Evolutionary conservation across 2,888 invertebrate genomes (phyloP).

Genomic region (Liodrosophila aerea): DNA sequence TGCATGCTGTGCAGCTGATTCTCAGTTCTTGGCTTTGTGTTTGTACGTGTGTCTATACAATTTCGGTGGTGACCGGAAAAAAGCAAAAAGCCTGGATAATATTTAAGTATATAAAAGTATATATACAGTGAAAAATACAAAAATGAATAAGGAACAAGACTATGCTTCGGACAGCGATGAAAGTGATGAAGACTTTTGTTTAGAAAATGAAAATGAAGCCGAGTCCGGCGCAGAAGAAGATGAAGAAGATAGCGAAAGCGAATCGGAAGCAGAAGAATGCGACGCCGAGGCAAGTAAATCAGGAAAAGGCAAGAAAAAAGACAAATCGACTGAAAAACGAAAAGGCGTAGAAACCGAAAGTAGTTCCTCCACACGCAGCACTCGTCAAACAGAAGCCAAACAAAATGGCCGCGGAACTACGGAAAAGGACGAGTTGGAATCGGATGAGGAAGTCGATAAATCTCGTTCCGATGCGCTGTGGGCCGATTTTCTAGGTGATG

Average conservation of each 20-base stretch:
- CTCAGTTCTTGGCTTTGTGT: neutral
- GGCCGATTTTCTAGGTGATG: slow-evolving; percentile 90
- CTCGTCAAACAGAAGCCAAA: slow-evolving; percentile 54
- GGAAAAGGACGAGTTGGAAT: slow-evolving; percentile 75
- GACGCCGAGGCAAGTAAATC: slow-evolving; percentile 18
- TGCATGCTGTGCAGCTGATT: slow-evolving; percentile 30
- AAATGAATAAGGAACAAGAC: slow-evolving; percentile 82
- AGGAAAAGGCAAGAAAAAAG: slow-evolving; percentile 31
- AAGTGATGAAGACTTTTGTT: slow-evolving; percentile 91
- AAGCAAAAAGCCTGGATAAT: neutral
- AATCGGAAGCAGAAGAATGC: slow-evolving; percentile 17
- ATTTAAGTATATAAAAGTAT: neutral
- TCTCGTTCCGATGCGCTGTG: slow-evolving; percentile 89
- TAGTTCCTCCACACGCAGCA: slow-evolving; percentile 39
- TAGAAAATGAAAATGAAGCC: slow-evolving; percentile 84
- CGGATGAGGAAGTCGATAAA: slow-evolving; percentile 85
- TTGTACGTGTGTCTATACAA: slow-evolving; percentile 5
- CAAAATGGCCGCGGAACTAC: slow-evolving; percentile 43
- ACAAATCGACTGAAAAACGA: slow-evolving; percentile 16
- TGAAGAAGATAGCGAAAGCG: slow-evolving; percentile 80
- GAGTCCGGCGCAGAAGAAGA: slow-evolving; percentile 45
- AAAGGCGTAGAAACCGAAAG: slow-evolving; percentile 1
- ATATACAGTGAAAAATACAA: slow-evolving; percentile 7
- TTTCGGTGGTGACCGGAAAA: slow-evolving; percentile 29
- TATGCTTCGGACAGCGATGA: slow-evolving; percentile 87